phyloP scores from a whole-genome alignment of 1,140 invertebrate genomes.

The Sitobion miscanthi region DNA sequence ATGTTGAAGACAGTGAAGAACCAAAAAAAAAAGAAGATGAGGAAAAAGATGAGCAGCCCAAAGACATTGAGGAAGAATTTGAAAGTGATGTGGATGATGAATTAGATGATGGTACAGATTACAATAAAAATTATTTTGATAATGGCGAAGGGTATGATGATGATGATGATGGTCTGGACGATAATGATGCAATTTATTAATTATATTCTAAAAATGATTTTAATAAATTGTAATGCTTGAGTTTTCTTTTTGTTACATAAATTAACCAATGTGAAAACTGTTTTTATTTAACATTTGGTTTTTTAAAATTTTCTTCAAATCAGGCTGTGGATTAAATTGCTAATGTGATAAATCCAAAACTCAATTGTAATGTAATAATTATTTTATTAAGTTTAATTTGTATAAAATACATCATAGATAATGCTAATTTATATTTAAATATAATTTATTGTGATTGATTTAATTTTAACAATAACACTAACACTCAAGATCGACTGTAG shows the following conservation, averaged over 20 bases:
- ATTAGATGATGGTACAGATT: slow-evolving; percentile 61
- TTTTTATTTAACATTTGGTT: background rate
- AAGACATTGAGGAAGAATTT: slow-evolving; percentile 65
- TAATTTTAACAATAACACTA: no score
- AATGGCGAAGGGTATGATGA: slow-evolving; percentile 84
- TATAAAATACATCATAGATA: background rate
- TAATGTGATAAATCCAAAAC: background rate
- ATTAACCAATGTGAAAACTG: background rate
- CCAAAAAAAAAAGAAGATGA: slow-evolving; percentile 65
- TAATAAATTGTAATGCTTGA: background rate
- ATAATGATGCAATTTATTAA: slow-evolving; percentile 71
- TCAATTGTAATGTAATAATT: background rate
- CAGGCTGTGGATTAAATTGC: background rate
- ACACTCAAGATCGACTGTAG: background rate
- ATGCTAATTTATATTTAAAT: background rate
- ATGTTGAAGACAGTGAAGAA: slow-evolving; percentile 62
- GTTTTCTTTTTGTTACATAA: background rate
- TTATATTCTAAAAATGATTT: background rate
- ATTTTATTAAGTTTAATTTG: no score
- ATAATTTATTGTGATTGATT: background rate
- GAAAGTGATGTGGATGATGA: slow-evolving; percentile 63
- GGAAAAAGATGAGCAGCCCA: slow-evolving; percentile 64
- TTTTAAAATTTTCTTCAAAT: background rate
- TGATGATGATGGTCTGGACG: slow-evolving; percentile 84
- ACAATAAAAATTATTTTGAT: slow-evolving; percentile 71